phyloP scores from a whole-genome alignment of 2,888 invertebrate genomes.

The Hymenopus coronatus region DNA sequence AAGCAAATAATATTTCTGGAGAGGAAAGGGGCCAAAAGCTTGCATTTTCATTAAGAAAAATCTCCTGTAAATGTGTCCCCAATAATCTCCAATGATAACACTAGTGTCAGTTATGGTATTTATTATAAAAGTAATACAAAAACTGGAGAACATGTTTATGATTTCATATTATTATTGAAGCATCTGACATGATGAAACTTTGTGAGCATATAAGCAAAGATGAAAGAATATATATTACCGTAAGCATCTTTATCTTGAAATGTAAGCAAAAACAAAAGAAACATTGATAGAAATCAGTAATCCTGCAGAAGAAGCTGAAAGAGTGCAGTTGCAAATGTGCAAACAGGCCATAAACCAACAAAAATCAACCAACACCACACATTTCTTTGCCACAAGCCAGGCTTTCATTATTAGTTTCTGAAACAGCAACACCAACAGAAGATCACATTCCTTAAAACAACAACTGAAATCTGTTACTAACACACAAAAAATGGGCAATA shows the following conservation, averaged over 20 bases:
- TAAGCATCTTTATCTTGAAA: constrained; percentile 26
- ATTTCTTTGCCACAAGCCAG: background rate
- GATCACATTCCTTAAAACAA: background rate
- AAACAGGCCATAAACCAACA: background rate
- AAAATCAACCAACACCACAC: background rate
- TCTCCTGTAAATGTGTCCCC: too few species aligned
- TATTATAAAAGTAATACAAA: background rate
- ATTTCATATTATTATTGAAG: background rate
- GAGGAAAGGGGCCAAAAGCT: too few species aligned
- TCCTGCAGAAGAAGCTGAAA: background rate
- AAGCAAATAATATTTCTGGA: too few species aligned
- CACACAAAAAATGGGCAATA: background rate
- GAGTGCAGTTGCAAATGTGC: background rate
- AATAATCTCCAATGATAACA: too few species aligned
- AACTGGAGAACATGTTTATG: background rate
- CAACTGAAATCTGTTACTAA: background rate
- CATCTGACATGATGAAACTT: background rate
- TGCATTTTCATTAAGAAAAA: too few species aligned
- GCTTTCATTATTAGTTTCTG: background rate
- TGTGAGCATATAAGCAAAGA: background rate
- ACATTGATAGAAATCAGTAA: background rate
- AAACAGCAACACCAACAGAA: background rate
- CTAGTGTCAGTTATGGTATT: too few species aligned
- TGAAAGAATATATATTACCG: constrained; percentile 11
- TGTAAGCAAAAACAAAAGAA: constrained; percentile 14